These are phyloP conservation scores for Argyresthia albistria DNA, from an alignment of 2,888 invertebrate genomes.

Conservation along the genomic window DNA sequence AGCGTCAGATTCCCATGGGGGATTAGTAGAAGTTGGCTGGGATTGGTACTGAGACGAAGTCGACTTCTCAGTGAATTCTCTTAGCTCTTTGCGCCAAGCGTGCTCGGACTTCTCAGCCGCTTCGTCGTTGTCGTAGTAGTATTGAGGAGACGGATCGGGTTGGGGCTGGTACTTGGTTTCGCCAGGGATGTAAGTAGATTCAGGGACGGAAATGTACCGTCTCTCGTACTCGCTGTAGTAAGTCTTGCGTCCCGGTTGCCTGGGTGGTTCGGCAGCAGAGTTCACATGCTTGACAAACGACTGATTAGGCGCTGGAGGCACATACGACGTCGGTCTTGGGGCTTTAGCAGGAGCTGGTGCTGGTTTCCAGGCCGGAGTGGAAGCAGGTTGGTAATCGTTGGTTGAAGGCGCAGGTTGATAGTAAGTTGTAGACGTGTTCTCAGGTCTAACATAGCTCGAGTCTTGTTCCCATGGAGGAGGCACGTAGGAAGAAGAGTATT, in stretches of 20 bases:
- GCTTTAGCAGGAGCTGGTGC: slow-evolving; percentile 23
- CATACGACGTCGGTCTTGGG: slow-evolving; percentile 46
- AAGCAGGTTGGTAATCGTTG: slow-evolving; percentile 15
- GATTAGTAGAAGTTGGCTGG: slow-evolving; percentile 38
- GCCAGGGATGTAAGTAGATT: slow-evolving; percentile 53
- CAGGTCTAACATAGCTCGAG: slow-evolving; percentile 33
- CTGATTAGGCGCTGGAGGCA: slow-evolving; percentile 62
- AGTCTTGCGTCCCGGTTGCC: slow-evolving; percentile 51
- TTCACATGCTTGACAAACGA: slow-evolving; percentile 51
- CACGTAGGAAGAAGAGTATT: slow-evolving; percentile 51
- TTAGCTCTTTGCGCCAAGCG: slow-evolving; percentile 61
- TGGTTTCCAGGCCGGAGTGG: slow-evolving; percentile 4
- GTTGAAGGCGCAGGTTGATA: slow-evolving; percentile 36
- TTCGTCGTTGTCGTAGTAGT: slow-evolving; percentile 59
- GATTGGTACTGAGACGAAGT: slow-evolving; percentile 36
- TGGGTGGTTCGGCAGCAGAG: slow-evolving; percentile 28
- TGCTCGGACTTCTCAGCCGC: slow-evolving; percentile 48
- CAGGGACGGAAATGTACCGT: slow-evolving; percentile 60
- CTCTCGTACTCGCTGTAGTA: slow-evolving; percentile 66
- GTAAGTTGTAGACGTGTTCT: slow-evolving; percentile 34
- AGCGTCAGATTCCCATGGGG: slow-evolving; percentile 54
- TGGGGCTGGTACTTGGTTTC: slow-evolving; percentile 56
- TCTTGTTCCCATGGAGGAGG: slow-evolving; percentile 67
- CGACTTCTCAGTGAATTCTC: slow-evolving; percentile 61
- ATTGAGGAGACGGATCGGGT: slow-evolving; percentile 58